Conservation (phyloP, 1,140 invertebrate genomes). For the Apis mellifera region DNA sequence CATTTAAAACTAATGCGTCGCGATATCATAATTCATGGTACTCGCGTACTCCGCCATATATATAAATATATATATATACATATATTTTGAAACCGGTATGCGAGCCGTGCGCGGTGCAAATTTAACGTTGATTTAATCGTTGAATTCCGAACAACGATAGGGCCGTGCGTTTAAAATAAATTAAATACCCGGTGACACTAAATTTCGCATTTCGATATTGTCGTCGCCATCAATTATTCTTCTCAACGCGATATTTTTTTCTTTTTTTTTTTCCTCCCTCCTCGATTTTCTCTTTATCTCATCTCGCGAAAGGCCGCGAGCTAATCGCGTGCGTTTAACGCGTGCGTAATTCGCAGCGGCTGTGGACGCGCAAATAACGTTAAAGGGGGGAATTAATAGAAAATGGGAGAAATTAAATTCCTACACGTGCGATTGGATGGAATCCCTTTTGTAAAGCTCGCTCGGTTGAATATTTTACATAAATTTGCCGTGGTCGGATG, state of each 20-base stretch:
- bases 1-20: conserved; percentile 49
- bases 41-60: neutral
- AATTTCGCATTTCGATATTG: conserved; percentile 28
- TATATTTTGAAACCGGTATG: conserved; percentile 32
- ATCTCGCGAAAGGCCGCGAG: too few species aligned
- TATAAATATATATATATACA: too few species aligned
- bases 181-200: neutral
- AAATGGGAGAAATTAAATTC: neutral
- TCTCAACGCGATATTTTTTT: neutral
- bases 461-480: neutral
- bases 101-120: conserved; percentile 1
- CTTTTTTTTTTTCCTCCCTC: neutral
- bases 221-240: conserved; percentile 10
- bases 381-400: neutral
- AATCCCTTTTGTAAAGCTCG: neutral
- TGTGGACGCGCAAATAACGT: neutral
- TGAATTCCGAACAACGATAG: neutral
- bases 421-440: neutral
- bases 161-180: conserved; percentile 14
- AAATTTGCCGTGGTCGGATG: neutral
- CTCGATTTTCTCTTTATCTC: too few species aligned
- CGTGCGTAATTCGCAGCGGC: neutral
- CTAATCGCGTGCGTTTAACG: conserved; percentile 5
- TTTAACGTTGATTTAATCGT: conserved; percentile 52
- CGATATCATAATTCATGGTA: conserved; percentile 39